Conservation (phyloP, 1,140 invertebrate genomes). For the Apis dorsata region DNA sequence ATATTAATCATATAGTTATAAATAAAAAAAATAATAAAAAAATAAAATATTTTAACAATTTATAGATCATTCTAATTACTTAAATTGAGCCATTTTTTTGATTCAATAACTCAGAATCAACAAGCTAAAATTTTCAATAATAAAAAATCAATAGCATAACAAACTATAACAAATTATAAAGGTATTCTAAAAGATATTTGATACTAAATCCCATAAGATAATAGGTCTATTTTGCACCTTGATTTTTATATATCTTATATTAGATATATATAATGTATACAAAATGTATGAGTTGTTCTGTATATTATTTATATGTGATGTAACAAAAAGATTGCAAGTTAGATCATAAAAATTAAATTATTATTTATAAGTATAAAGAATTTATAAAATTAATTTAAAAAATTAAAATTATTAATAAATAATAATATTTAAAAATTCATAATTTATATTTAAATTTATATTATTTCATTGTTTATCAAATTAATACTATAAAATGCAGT, state of each 20-base stretch:
- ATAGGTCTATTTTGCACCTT: too few relatives aligned
- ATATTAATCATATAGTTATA: too few relatives aligned
- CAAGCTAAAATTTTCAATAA: too few relatives aligned
- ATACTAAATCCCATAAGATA: too few relatives aligned
- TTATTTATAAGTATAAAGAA: background rate
- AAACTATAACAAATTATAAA: too few relatives aligned
- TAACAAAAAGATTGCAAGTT: conserved; percentile 53
- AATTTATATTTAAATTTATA: background rate
- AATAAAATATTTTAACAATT: too few relatives aligned
- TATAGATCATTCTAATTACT: too few relatives aligned
- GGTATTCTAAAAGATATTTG: too few relatives aligned
- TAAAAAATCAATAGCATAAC: too few relatives aligned
- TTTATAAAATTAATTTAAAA: background rate
- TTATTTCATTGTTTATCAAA: background rate
- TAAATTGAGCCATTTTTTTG: too few relatives aligned
- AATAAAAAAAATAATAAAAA: too few relatives aligned
- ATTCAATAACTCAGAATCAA: too few relatives aligned
- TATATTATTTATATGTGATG: conserved; percentile 12
- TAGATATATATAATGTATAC: conserved; percentile 15
- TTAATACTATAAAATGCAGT: background rate
- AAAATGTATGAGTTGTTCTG: conserved; percentile 34
- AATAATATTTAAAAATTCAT: background rate
- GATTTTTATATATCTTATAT: background rate
- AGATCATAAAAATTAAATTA: conserved; percentile 30
- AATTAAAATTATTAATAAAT: background rate